Evolutionary conservation across 2,797 vertebrate species (phyloP).

Genomic region (Halcyon smyrnensis): DNA sequence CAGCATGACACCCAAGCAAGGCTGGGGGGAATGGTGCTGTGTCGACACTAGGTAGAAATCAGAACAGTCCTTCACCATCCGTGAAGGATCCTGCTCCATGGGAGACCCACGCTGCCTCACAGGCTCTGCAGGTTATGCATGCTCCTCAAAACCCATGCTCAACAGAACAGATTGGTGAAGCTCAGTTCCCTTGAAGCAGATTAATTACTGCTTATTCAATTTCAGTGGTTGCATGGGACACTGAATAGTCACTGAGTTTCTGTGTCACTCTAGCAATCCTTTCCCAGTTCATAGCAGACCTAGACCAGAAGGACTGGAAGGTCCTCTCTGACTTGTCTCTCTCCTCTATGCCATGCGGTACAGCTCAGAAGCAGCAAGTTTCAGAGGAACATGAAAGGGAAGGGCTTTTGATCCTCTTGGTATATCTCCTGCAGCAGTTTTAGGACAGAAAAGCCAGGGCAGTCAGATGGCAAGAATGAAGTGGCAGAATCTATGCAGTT

Average conservation of each 20-base stretch:
- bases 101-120: background rate
- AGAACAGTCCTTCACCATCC: fast-evolving
- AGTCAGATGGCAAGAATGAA: background rate
- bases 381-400: background rate
- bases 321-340: background rate
- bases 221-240: fast-evolving
- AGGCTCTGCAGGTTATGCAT: fast-evolving
- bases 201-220: background rate
- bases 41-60: background rate
- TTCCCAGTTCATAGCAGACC: background rate
- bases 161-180: background rate
- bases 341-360: fast-evolving
- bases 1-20: background rate
- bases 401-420: background rate
- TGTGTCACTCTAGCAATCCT: background rate
- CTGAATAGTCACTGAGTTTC: fast-evolving
- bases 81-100: fast-evolving
- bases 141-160: background rate
- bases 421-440: background rate
- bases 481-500: background rate
- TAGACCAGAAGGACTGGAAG: background rate
- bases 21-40: background rate
- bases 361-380: background rate
- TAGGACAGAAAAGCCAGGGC: background rate
- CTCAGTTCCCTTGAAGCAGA: background rate